These are phyloP conservation scores for Apamea crenata DNA, from an alignment of 2,888 invertebrate species.

Conservation along the genomic window DNA sequence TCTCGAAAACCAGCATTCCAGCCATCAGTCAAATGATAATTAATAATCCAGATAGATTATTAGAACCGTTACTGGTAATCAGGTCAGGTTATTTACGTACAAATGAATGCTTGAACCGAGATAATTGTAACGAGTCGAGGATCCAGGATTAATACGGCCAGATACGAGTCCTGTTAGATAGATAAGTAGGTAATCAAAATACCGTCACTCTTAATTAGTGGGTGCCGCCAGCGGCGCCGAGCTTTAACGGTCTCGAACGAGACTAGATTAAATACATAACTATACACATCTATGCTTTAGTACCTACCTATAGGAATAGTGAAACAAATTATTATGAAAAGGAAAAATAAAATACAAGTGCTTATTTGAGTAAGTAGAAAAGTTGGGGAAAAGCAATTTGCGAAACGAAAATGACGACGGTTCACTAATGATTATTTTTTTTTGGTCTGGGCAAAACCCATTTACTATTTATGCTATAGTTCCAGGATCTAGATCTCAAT, in stretches of 20 bases:
- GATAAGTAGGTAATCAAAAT: conserved; percentile 88
- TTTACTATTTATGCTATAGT: background rate
- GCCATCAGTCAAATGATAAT: conserved; percentile 64
- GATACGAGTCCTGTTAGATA: conserved; percentile 80
- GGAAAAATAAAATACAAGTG: conserved; percentile 14
- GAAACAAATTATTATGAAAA: background rate
- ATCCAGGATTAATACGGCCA: conserved; percentile 82
- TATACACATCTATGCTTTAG: conserved; percentile 10
- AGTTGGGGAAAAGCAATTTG: conserved; percentile 17
- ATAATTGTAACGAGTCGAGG: conserved; percentile 82
- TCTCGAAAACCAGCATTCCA: conserved; percentile 23
- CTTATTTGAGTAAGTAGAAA: background rate
- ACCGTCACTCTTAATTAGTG: conserved; percentile 87
- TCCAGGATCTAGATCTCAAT: conserved; percentile 7
- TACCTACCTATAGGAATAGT: background rate
- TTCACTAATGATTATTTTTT: background rate
- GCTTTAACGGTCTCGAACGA: conserved; percentile 67
- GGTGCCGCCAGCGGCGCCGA: conserved; percentile 76
- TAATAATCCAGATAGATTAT: conserved; percentile 70
- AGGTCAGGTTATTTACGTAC: conserved; percentile 75
- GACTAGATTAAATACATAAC: conserved; percentile 49
- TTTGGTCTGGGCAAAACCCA: background rate
- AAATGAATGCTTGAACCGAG: conserved; percentile 80
- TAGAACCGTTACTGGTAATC: conserved; percentile 73
- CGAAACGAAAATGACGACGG: background rate